These are phyloP conservation scores for Eciton burchellii DNA, from an alignment of 1,140 invertebrate species.

Conservation along the genomic window DNA sequence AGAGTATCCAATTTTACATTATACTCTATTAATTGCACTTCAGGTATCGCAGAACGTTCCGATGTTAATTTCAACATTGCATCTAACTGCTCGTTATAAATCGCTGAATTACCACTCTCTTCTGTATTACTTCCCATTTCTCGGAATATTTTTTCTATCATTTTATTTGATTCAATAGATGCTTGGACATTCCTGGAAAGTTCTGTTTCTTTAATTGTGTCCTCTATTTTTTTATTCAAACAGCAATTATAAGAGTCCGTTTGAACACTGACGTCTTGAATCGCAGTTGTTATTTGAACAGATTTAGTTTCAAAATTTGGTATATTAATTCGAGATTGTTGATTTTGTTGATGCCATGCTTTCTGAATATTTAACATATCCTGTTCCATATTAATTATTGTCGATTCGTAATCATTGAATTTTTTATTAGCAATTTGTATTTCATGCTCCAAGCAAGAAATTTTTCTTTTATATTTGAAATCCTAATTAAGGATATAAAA, in stretches of 20 bases:
- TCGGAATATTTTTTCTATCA: constrained; percentile 38
- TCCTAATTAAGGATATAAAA: constrained; percentile 69
- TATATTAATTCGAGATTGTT: constrained; percentile 8
- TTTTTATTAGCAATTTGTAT: constrained; percentile 71
- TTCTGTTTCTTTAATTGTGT: not conserved
- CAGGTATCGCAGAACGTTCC: constrained; percentile 74
- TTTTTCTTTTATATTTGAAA: constrained; percentile 76
- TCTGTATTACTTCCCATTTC: constrained; percentile 31
- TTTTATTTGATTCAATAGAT: constrained; percentile 11
- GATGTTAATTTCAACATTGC: constrained; percentile 77
- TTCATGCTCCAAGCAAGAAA: constrained; percentile 77
- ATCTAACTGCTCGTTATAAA: constrained; percentile 72
- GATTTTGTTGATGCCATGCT: constrained; percentile 70
- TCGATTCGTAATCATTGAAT: constrained; percentile 73
- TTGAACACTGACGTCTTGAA: constrained; percentile 66
- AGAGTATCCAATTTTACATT: constrained; percentile 65
- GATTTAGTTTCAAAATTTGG: constrained; percentile 43
- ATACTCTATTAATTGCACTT: constrained; percentile 75
- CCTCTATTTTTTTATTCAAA: constrained; percentile 42
- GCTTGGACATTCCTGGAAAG: not conserved
- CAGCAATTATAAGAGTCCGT: constrained; percentile 69
- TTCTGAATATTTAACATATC: constrained; percentile 77
- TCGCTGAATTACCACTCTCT: not conserved
- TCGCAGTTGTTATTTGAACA: constrained; percentile 54
- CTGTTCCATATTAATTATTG: constrained; percentile 74